Conservation (phyloP, 2,888 invertebrate genomes). For the Automeris io region DNA sequence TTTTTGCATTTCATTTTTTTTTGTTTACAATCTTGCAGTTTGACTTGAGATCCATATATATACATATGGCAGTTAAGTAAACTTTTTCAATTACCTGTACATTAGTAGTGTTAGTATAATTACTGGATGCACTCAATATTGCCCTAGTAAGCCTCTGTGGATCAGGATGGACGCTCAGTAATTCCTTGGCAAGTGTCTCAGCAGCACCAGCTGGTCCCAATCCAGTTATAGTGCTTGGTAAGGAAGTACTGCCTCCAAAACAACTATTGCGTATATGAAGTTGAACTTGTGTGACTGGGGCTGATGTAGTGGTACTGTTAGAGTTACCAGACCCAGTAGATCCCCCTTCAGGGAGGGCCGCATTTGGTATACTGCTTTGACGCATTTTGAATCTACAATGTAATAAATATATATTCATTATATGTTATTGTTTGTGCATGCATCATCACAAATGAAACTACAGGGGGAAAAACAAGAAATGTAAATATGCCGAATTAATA, state of each 20-base stretch:
- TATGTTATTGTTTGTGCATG: no score
- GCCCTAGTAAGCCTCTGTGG: slow-evolving; percentile 73
- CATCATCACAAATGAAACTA: no score
- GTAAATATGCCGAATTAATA: no score
- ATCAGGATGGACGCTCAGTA: slow-evolving; percentile 65
- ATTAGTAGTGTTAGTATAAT: slow-evolving; percentile 60
- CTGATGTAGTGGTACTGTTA: slow-evolving; percentile 33
- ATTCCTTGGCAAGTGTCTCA: slow-evolving; percentile 57
- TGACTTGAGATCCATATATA: no score
- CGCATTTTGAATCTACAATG: slow-evolving; percentile 70
- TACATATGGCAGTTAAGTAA: no score
- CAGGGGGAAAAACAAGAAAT: no score
- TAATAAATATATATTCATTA: slow-evolving; percentile 5
- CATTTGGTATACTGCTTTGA: slow-evolving; percentile 64
- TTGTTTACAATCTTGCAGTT: no score
- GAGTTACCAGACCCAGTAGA: slow-evolving; percentile 58
- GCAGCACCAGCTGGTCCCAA: slow-evolving; percentile 55
- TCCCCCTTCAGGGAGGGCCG: slow-evolving; percentile 66
- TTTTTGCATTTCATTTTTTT: no score
- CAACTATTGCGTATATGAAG: slow-evolving; percentile 54
- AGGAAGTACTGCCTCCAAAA: slow-evolving; percentile 50
- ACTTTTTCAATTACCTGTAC: slow-evolving; percentile 60
- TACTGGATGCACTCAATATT: slow-evolving; percentile 72
- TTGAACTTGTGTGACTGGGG: slow-evolving; percentile 42
- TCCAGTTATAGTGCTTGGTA: slow-evolving; percentile 50